Percentiles rank a stretch among this genome's conserved stretches.
Evolutionary conservation across 2,113 vertebrate species (phyloP).

Genomic region (Etia nguti): DNA sequence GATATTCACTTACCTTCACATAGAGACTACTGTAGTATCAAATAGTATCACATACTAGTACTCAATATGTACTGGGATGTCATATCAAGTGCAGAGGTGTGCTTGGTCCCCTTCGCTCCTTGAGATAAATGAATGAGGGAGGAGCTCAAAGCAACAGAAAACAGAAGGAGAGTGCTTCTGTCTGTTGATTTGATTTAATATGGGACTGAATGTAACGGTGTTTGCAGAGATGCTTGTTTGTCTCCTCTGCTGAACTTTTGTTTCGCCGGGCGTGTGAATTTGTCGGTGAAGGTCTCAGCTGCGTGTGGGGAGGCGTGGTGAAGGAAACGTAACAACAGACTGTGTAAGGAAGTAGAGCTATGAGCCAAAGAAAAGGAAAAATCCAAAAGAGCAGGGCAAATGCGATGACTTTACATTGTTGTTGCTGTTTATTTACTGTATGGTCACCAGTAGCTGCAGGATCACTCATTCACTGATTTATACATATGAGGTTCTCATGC

Average conservation of each 20-base stretch:
- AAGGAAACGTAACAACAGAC: background rate
- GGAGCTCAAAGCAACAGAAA: background rate
- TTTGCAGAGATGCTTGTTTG: background rate
- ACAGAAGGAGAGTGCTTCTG: background rate
- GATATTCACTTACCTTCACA: background rate
- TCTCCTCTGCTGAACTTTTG: background rate
- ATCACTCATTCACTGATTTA: background rate
- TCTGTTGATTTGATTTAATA: background rate
- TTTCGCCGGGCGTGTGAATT: fast-evolving
- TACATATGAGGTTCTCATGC: background rate
- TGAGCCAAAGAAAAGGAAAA: background rate
- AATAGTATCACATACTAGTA: background rate
- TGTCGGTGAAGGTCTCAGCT: background rate
- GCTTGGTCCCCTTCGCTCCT: background rate
- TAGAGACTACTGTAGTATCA: background rate
- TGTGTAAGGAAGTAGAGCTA: background rate
- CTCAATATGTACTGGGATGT: background rate
- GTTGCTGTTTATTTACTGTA: background rate
- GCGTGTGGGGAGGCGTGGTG: fast-evolving
- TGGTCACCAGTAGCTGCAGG: background rate
- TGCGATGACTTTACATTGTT: background rate
- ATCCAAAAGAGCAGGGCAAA: background rate
- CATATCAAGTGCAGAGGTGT: background rate
- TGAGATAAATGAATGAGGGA: background rate
- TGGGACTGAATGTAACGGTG: background rate